Percentiles rank a stretch among this genome's conserved stretches.
Evolutionary conservation across 1,140 invertebrate species (phyloP).

Genomic region (Caenorhabditis brenneri): DNA sequence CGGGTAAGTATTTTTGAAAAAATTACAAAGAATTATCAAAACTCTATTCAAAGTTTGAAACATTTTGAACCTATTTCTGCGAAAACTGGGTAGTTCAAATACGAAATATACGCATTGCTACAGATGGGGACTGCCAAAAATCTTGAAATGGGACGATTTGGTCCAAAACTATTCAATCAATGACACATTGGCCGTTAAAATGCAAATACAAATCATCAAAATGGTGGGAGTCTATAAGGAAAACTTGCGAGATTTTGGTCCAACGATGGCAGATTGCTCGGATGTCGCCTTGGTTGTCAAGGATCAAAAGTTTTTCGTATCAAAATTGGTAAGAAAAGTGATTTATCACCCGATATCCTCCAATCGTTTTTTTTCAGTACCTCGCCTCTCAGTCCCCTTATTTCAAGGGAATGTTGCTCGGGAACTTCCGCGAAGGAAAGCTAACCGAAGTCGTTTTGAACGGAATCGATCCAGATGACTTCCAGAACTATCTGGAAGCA

Average conservation of each 20-base stretch:
- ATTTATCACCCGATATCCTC: neutral
- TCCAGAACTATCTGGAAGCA: neutral
- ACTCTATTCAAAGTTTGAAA: too few relatives aligned
- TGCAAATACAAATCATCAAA: neutral
- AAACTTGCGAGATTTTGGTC: neutral
- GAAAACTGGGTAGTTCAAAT: too few relatives aligned
- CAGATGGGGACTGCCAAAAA: neutral
- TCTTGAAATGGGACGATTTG: neutral
- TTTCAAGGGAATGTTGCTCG: neutral
- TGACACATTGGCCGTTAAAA: neutral
- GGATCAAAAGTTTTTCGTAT: neutral
- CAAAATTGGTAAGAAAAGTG: neutral
- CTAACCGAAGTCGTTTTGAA: neutral
- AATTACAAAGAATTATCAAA: too few relatives aligned
- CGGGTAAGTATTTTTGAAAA: too few relatives aligned
- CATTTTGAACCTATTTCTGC: too few relatives aligned
- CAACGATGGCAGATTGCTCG: neutral
- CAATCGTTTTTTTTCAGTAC: neutral
- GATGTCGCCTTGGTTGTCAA: neutral
- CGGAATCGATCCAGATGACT: neutral
- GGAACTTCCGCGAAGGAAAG: neutral
- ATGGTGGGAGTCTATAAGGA: neutral
- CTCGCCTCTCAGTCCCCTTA: neutral
- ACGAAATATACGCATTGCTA: too few relatives aligned
- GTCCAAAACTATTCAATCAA: neutral